These are phyloP conservation scores for Eupithecia pulchellata DNA, from an alignment of 2,888 invertebrate genomes.

Conservation along the genomic window DNA sequence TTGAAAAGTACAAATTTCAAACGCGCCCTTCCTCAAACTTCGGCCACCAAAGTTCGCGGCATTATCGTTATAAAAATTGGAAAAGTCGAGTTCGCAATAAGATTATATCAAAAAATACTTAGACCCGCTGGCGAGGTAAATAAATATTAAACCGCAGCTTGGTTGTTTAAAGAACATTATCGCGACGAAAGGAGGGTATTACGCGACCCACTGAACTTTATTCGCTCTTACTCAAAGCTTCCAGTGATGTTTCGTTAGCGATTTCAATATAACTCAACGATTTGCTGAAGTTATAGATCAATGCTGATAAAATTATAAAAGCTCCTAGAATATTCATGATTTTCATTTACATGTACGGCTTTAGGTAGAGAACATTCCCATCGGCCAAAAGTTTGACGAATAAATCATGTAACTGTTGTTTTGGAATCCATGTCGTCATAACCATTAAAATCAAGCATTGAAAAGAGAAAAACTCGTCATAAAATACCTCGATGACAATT, in stretches of 20 bases:
- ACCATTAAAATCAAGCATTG: conserved; percentile 24
- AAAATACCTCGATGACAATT: conserved; percentile 48
- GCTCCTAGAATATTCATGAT: conserved; percentile 15
- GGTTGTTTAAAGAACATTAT: conserved; percentile 64
- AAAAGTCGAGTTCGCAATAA: conserved; percentile 57
- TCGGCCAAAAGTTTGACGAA: neutral
- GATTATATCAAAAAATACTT: conserved; percentile 59
- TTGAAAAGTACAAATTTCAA: conserved; percentile 70
- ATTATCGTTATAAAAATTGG: conserved; percentile 67
- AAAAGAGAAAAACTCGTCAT: conserved; percentile 34
- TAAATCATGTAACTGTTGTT: conserved; percentile 8
- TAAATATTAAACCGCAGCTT: conserved; percentile 61
- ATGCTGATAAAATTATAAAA: conserved; percentile 16
- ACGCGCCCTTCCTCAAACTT: conserved; percentile 53
- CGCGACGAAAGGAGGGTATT: conserved; percentile 56
- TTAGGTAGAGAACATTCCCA: neutral
- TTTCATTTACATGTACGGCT: neutral
- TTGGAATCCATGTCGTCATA: conserved; percentile 6
- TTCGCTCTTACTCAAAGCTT: conserved; percentile 51
- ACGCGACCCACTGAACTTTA: conserved; percentile 62
- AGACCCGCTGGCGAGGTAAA: conserved; percentile 52
- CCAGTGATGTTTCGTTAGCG: conserved; percentile 50
- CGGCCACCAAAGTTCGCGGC: conserved; percentile 59
- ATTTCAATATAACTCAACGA: conserved; percentile 54
- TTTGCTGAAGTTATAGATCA: conserved; percentile 41